Evolutionary conservation across 2,888 invertebrate species (phyloP), one percentile per base, ranked within the genome.

Genomic region (Agrotis clavis): DNA sequence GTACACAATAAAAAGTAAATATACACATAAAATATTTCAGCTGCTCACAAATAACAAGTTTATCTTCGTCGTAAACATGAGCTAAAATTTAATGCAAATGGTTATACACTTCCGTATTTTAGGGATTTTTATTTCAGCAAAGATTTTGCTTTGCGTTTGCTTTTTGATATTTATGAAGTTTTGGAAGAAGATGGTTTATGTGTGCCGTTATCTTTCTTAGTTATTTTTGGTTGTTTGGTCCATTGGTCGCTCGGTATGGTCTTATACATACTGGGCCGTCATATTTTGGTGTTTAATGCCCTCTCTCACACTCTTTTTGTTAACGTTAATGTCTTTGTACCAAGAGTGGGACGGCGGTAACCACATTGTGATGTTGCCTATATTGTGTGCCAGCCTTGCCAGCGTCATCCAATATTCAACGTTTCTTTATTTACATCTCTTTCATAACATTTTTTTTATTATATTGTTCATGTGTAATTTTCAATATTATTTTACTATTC

Each of bases 1-100:
- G 68, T 78, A 70, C 63, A 81, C 62, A 81, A 84, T 84, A 82
- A 84, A 83, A 84, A 82, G 66, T 84, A 74, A 84, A 84, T 73
- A 82, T 69, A 69, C 73, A 65, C 83, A 83, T 88, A 86, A 89
- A 89, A 81, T 83, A 85, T 84, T 87, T 87, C 79, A 87, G 82
- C 77, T 84, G 82, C 82, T 83, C 79, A 76, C 81, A 82, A 84
- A 83, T 84, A 84, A 74, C 79, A 75, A 74, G 81, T 82, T 86
- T 89, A 88, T 89, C 85, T 86, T 77, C 76, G 76, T 84, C 86
- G 86, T 89, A 83, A 84, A 84, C 81, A 81, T 83, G 83, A 81
- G 74, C 82, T 77, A 77, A 84, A 83, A 74, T 83, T 82, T 77
- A 82, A 83, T 83, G 82, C 82, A 84, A 84, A 83, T 78, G 82